These are phyloP conservation scores for Synanthedon tipuliformis DNA, from an alignment of 2,888 invertebrate species.

Conservation along the genomic window DNA sequence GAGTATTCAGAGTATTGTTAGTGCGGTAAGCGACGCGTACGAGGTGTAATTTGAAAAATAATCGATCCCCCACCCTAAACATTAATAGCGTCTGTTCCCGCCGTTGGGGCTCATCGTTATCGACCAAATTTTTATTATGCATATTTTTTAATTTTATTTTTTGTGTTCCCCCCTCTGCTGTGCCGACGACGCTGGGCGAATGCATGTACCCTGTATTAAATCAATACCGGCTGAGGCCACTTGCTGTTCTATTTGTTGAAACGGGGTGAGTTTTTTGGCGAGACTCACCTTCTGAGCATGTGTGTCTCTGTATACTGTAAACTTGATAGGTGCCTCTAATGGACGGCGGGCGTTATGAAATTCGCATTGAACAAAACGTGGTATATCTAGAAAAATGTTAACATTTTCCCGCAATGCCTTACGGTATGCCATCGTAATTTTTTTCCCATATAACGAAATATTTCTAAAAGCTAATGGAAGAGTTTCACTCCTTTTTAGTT, in stretches of 20 bases:
- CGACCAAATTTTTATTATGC: conserved; percentile 64
- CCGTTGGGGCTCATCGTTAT: conserved; percentile 43
- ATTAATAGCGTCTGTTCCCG: conserved; percentile 33
- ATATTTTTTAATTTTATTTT: conserved; percentile 66
- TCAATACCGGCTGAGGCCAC: conserved; percentile 37
- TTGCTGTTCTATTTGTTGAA: conserved; percentile 31
- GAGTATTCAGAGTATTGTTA: too few species aligned
- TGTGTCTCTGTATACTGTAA: conserved; percentile 2
- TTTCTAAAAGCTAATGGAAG: neutral
- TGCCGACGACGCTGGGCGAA: conserved; percentile 21
- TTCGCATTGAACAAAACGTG: neutral
- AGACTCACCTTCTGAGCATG: conserved; percentile 16
- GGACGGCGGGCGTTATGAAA: conserved; percentile 17
- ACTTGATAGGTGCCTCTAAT: conserved; percentile 16
- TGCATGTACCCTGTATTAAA: conserved; percentile 39
- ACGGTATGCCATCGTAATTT: neutral
- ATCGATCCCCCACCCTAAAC: conserved; percentile 44
- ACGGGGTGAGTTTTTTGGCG: conserved; percentile 21
- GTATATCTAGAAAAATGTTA: neutral
- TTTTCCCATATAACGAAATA: neutral
- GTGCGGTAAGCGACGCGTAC: neutral
- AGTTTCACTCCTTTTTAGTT: neutral
- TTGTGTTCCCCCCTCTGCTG: conserved; percentile 33
- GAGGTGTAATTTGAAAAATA: conserved; percentile 40
- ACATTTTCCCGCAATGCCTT: neutral